Evolutionary conservation across 2,797 vertebrate species (phyloP).

Genomic region (Pitangus sulphuratus): DNA sequence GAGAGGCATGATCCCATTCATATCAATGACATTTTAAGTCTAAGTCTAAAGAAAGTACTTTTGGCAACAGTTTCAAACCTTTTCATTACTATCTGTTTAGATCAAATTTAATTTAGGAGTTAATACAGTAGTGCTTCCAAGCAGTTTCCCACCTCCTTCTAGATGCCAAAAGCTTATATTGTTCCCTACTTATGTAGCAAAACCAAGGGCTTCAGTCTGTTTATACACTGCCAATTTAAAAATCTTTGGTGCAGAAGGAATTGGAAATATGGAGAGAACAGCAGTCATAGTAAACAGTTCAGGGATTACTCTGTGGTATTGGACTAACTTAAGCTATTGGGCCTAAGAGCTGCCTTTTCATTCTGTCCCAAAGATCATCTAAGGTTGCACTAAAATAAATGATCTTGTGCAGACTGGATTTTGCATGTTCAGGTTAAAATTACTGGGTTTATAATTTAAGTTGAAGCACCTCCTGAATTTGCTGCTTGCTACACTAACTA

Average conservation of each 20-base stretch:
- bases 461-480: background rate
- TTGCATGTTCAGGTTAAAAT: background rate
- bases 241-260: background rate
- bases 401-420: background rate
- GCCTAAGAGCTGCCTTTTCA: slow-evolving; percentile 6
- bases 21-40: slow-evolving; percentile 5
- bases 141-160: background rate
- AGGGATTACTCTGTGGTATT: background rate
- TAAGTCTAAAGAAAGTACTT: background rate
- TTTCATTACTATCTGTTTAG: background rate
- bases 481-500: background rate
- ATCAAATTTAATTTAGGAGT: background rate
- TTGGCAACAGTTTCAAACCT: background rate
- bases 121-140: background rate
- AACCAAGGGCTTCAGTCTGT: background rate
- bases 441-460: background rate
- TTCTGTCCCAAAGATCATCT: background rate
- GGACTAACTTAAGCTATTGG: background rate
- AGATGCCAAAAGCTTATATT: background rate
- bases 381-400: background rate
- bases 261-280: background rate
- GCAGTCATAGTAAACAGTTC: background rate
- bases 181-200: background rate
- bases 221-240: background rate
- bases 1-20: background rate